Percentiles rank a stretch among this genome's conserved stretches.
These are phyloP conservation scores for Hestina assimilis DNA, from an alignment of 1,140 invertebrate species.

Conservation along the genomic window DNA sequence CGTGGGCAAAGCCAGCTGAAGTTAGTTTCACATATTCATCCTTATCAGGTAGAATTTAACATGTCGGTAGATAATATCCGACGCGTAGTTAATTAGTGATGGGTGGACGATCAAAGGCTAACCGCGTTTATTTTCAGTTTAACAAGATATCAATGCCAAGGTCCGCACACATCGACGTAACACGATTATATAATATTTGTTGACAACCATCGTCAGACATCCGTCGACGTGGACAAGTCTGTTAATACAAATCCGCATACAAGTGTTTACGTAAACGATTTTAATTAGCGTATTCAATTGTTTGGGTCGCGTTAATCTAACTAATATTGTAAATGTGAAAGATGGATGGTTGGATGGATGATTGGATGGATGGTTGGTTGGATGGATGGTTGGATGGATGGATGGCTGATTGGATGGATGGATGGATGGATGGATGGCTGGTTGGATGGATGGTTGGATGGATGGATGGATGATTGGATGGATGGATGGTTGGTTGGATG, in stretches of 20 bases:
- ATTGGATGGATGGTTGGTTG: too few relatives aligned
- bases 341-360: too few relatives aligned
- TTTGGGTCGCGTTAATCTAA: too few relatives aligned
- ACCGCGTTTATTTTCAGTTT: slow-evolving; percentile 15
- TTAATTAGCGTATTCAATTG: slow-evolving; percentile 1
- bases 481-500: too few relatives aligned
- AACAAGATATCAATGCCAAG: slow-evolving; percentile 30
- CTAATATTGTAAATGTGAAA: too few relatives aligned
- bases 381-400: too few relatives aligned
- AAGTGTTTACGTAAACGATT: slow-evolving; percentile 11
- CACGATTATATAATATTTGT: slow-evolving; percentile 9
- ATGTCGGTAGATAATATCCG: slow-evolving; percentile 11
- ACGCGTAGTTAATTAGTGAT: slow-evolving; percentile 23
- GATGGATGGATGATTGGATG: too few relatives aligned
- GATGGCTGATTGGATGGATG: too few relatives aligned
- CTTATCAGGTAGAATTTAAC: slow-evolving; percentile 14
- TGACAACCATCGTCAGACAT: slow-evolving; percentile 9
- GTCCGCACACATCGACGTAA: slow-evolving; percentile 19
- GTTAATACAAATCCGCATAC: background rate
- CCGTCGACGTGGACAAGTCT: background rate
- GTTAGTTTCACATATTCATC: slow-evolving; percentile 10
- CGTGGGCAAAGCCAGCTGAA: too few relatives aligned
- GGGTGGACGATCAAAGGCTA: slow-evolving; percentile 23
- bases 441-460: too few relatives aligned
- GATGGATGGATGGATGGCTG: too few relatives aligned